Evolutionary conservation across 2,113 vertebrate genomes (phyloP).

Genomic region (Lophotis ruficrista): DNA sequence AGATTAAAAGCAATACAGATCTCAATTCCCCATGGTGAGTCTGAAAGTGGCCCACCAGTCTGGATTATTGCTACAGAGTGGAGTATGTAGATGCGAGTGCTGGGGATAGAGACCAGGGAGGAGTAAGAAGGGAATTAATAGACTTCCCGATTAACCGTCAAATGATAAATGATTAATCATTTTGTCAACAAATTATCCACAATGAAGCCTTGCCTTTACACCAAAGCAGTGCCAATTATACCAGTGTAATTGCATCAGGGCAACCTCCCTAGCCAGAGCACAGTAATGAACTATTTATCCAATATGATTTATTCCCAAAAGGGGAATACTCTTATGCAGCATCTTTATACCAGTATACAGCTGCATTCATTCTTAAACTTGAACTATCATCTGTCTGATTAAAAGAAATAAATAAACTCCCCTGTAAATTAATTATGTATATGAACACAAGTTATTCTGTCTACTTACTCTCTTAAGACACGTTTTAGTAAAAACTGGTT

Average conservation of each 20-base stretch:
- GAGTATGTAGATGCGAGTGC: not conserved
- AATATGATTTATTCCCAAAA: slow-evolving; percentile 48
- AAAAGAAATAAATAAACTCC: not conserved
- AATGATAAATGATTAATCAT: slow-evolving; percentile 68
- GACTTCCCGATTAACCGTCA: slow-evolving; percentile 44
- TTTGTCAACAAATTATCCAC: slow-evolving; percentile 68
- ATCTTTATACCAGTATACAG: not conserved
- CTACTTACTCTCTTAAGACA: not conserved
- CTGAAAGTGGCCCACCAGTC: not conserved
- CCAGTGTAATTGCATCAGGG: slow-evolving; percentile 48
- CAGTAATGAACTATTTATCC: slow-evolving; percentile 56
- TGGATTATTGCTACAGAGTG: not conserved
- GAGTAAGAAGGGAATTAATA: slow-evolving; percentile 45
- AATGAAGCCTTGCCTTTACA: slow-evolving; percentile 53
- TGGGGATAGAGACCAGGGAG: slow-evolving; percentile 8
- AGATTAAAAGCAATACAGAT: not conserved
- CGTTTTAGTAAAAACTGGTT: not conserved
- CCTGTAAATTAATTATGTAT: not conserved
- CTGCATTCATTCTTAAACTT: not conserved
- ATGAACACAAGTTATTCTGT: not conserved
- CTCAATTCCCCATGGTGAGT: not conserved
- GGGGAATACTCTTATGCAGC: slow-evolving; percentile 4
- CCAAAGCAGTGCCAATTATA: slow-evolving; percentile 59
- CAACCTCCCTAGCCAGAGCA: slow-evolving; percentile 36
- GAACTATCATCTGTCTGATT: not conserved